A percentile compares a stretch with the other conserved stretches of the same genome.
Conservation (phyloP, 2,888 invertebrate species). For the Pycnomerus fuliginosus region DNA sequence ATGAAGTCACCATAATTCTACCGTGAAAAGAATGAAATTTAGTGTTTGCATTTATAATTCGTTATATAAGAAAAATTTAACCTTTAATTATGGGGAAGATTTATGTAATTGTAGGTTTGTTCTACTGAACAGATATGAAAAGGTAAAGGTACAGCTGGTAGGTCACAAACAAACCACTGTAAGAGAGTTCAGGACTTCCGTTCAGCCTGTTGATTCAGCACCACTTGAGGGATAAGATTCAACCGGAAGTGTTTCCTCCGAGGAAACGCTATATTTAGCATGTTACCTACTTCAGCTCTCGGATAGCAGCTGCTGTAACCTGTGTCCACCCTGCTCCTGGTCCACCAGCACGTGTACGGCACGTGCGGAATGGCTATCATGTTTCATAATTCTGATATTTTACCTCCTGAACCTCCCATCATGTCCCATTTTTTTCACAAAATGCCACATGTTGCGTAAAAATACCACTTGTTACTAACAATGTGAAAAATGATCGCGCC, state of each 20-base stretch:
- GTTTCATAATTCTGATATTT: constrained; percentile 31
- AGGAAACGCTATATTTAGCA: constrained; percentile 49
- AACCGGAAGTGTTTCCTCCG: constrained; percentile 48
- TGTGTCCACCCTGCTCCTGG: constrained; percentile 42
- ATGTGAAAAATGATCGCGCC: neutral
- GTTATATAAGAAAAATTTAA: constrained; percentile 20
- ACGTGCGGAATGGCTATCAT: constrained; percentile 34
- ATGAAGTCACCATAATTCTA: constrained; percentile 24
- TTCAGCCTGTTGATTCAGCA: constrained; percentile 50
- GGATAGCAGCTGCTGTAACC: constrained; percentile 47
- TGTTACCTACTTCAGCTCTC: constrained; percentile 45
- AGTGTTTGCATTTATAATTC: constrained; percentile 19
- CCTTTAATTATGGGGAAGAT: constrained; percentile 16
- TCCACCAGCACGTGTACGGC: constrained; percentile 40
- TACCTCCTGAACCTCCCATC: too few relatives aligned
- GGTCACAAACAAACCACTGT: constrained; percentile 45
- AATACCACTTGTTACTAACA: constrained; percentile 4
- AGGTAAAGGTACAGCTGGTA: constrained; percentile 28
- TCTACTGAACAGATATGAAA: constrained; percentile 4
- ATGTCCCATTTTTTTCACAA: too few relatives aligned
- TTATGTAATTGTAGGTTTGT: constrained; percentile 1
- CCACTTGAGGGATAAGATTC: constrained; percentile 49
- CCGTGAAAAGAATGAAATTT: constrained; percentile 25
- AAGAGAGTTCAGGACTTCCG: constrained; percentile 43
- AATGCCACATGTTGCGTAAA: constrained; percentile 15